A percentile compares a stretch with the other conserved stretches of the same genome.
These are phyloP conservation scores for Seira sanloemensis DNA, from an alignment of 2,888 invertebrate species.

Conservation along the genomic window DNA sequence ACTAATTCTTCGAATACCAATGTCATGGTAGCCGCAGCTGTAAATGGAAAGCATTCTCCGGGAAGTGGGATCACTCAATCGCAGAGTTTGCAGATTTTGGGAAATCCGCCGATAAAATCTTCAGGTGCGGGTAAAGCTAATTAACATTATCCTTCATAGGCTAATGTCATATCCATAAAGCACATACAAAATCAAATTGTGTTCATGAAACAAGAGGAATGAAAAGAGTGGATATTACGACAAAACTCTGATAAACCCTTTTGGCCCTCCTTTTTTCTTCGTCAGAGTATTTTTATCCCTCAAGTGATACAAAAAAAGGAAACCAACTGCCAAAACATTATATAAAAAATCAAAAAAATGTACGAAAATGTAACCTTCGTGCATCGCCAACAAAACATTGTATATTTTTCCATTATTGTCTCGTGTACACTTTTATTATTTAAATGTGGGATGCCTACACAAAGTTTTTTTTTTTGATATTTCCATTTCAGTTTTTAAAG, in stretches of 20 bases:
- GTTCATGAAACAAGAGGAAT: too few relatives aligned
- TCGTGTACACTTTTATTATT: background rate
- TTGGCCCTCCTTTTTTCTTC: too few relatives aligned
- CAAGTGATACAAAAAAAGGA: too few relatives aligned
- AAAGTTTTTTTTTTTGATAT: background rate
- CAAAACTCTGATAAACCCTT: too few relatives aligned
- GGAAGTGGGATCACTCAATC: conserved; percentile 36
- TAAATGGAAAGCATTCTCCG: conserved; percentile 36
- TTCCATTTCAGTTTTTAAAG: background rate
- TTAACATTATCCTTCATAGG: too few relatives aligned
- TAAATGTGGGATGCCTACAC: background rate
- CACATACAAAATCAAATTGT: too few relatives aligned
- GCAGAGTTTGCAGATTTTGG: conserved; percentile 47
- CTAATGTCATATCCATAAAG: too few relatives aligned
- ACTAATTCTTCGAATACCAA: conserved; percentile 31
- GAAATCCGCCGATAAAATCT: conserved; percentile 28
- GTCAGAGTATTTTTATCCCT: too few relatives aligned
- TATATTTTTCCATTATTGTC: background rate
- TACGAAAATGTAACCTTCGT: background rate
- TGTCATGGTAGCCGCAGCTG: background rate
- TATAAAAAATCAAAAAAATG: too few relatives aligned
- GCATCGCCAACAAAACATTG: background rate
- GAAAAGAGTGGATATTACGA: too few relatives aligned
- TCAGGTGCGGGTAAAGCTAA: background rate
- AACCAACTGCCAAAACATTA: too few relatives aligned